phyloP scores from a whole-genome alignment of 2,113 vertebrate species.

The Gorsachius goisagi region DNA sequence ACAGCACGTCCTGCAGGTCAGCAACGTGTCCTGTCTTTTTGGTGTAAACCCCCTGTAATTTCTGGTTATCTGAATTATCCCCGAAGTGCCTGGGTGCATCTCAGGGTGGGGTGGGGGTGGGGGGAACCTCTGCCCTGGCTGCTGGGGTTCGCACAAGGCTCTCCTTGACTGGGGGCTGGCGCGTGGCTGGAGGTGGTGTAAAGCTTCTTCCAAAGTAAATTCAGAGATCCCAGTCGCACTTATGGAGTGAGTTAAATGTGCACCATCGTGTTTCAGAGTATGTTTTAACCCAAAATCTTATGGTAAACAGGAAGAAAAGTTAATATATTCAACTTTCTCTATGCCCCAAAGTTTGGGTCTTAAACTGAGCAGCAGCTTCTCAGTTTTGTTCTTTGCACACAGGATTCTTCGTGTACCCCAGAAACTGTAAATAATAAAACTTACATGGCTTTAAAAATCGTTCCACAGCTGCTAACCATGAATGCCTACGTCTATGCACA shows the following conservation, averaged over 20 bases:
- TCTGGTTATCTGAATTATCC: not conserved
- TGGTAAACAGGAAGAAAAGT: not conserved
- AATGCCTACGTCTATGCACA: not conserved
- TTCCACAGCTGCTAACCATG: not conserved
- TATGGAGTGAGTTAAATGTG: not conserved
- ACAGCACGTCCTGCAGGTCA: not conserved
- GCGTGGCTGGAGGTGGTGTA: fast-evolving
- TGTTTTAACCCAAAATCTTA: not conserved
- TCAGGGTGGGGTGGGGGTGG: not conserved
- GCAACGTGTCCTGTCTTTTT: not conserved
- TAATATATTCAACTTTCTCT: not conserved
- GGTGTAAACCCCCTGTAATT: not conserved
- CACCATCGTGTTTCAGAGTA: not conserved
- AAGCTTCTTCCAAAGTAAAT: conserved; percentile 18
- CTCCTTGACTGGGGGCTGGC: not conserved
- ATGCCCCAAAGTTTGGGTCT: not conserved
- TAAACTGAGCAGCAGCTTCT: not conserved
- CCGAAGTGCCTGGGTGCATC: fast-evolving
- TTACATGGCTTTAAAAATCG: not conserved
- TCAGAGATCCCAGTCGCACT: not conserved
- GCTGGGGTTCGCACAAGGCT: not conserved
- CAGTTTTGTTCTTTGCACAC: not conserved
- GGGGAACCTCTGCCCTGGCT: not conserved
- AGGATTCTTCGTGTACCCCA: not conserved
- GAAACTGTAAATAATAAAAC: not conserved